phyloP scores from a whole-genome alignment of 1,140 invertebrate genomes.

The Philotrypesis tridentata region DNA sequence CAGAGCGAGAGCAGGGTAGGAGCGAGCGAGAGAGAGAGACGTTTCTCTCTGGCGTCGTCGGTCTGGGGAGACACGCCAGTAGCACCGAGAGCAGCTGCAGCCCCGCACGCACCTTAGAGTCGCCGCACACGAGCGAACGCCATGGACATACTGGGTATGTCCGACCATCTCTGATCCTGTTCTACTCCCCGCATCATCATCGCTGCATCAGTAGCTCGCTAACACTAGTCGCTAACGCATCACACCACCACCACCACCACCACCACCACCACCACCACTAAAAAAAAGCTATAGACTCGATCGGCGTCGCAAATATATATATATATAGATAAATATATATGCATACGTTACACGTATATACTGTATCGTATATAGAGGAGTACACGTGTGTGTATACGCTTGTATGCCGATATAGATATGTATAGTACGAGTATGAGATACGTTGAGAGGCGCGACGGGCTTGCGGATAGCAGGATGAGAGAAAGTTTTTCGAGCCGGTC shows the following conservation, averaged over 20 bases:
- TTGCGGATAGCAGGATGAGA: not conserved
- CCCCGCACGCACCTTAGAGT: constrained; percentile 65
- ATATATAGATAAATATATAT: not conserved
- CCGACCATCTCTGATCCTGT: constrained; percentile 51
- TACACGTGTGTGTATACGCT: not conserved
- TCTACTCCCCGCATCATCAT: not conserved
- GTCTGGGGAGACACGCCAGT: constrained; percentile 1
- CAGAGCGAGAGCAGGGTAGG: constrained; percentile 44
- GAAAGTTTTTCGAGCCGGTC: not conserved
- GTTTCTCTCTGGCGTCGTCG: not conserved
- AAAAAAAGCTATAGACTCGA: not conserved
- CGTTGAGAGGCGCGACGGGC: not conserved
- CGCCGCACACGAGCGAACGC: constrained; percentile 69
- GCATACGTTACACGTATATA: not conserved
- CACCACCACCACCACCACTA: no score
- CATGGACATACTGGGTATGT: constrained; percentile 75
- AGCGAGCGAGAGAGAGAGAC: constrained; percentile 51
- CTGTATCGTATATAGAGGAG: no score
- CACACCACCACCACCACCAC: not conserved
- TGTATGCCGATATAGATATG: no score
- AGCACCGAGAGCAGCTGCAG: constrained; percentile 54
- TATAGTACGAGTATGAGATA: not conserved
- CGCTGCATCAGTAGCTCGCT: constrained; percentile 25
- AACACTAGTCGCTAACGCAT: constrained; percentile 3
- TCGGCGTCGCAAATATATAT: not conserved